These are phyloP conservation scores for Megalurothrips usitatus DNA, from an alignment of 2,888 invertebrate genomes.

Conservation along the genomic window DNA sequence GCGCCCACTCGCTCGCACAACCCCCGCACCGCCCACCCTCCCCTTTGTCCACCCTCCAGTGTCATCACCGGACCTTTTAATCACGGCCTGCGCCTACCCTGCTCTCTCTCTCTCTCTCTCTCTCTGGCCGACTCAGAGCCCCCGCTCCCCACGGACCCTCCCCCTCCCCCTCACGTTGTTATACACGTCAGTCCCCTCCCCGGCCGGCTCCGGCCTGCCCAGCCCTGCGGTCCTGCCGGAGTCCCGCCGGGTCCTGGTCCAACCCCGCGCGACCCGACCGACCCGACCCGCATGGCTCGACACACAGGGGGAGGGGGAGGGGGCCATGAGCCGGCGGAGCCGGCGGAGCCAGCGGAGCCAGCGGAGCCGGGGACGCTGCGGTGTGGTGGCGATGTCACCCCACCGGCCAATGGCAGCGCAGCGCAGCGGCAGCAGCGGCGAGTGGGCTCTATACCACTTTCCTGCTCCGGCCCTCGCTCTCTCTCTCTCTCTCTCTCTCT, in stretches of 20 bases:
- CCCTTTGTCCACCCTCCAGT: neutral
- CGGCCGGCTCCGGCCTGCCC: too few species aligned
- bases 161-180: neutral
- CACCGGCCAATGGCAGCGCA: neutral
- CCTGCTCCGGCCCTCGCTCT: neutral
- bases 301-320: neutral
- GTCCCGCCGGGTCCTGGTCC: too few species aligned
- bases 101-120: conserved; percentile 9
- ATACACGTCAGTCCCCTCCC: too few species aligned
- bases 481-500: neutral
- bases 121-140: neutral
- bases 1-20: too few species aligned
- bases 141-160: too few species aligned
- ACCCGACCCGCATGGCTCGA: neutral
- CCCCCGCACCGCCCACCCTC: too few species aligned
- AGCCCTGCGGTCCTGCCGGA: too few species aligned
- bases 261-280: too few species aligned
- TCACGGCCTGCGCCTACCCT: conserved; percentile 10
- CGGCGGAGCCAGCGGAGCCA: neutral
- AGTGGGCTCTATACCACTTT: too few species aligned
- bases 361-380: too few species aligned
- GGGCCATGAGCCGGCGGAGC: neutral
- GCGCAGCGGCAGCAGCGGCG: too few species aligned
- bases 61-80: conserved; percentile 12
- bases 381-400: neutral